Percentiles rank a stretch among this genome's conserved stretches.
Evolutionary conservation across 2,888 invertebrate species (phyloP).

Genomic region (Pandemis cinnamomeana): DNA sequence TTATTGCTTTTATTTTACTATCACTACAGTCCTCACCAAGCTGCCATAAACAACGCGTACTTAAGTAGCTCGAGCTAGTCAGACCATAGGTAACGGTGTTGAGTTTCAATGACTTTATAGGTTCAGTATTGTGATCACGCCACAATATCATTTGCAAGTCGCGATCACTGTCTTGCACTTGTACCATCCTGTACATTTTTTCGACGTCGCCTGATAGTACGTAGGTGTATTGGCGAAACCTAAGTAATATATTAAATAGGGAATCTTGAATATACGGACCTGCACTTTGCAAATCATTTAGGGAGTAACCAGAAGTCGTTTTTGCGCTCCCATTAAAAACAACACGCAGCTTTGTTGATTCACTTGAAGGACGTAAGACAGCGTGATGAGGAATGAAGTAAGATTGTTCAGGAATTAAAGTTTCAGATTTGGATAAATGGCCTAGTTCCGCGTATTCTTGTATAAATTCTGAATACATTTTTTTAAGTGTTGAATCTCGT

Average conservation of each 20-base stretch:
- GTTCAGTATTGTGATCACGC: background rate
- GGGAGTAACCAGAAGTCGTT: slow-evolving; percentile 12
- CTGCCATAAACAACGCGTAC: slow-evolving; percentile 7
- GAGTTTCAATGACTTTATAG: background rate
- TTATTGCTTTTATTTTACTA: background rate
- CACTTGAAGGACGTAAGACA: background rate
- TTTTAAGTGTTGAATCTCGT: background rate
- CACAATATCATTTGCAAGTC: slow-evolving; percentile 7
- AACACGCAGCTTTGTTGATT: slow-evolving; percentile 13
- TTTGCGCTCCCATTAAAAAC: slow-evolving; percentile 15
- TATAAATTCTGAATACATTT: background rate
- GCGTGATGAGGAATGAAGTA: background rate
- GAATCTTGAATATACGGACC: slow-evolving; percentile 12
- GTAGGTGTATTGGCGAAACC: background rate
- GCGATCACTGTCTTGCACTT: background rate
- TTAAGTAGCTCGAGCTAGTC: background rate
- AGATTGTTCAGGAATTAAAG: background rate
- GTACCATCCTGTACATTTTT: slow-evolving; percentile 1
- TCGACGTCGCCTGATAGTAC: background rate
- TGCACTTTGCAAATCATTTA: slow-evolving; percentile 14
- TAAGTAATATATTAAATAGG: background rate
- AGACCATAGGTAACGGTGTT: slow-evolving; percentile 4
- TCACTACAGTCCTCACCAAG: background rate
- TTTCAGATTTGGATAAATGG: background rate
- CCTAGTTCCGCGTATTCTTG: background rate